Evolutionary conservation across 2,113 vertebrate species (phyloP).

Genomic region (Mormoops blainvillei): DNA sequence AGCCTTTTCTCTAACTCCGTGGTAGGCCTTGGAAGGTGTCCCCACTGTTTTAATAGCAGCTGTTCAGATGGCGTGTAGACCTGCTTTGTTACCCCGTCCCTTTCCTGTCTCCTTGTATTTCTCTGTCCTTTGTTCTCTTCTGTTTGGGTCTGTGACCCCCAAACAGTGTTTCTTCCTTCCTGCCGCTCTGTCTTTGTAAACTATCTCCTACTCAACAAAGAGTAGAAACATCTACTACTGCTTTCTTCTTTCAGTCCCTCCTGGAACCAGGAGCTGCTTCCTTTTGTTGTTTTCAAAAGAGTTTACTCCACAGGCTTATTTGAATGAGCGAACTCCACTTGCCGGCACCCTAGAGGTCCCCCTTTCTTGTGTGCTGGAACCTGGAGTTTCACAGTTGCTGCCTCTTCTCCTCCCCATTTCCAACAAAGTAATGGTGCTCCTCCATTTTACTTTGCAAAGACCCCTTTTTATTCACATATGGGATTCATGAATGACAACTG

Average conservation of each 20-base stretch:
- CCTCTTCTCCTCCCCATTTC: neutral
- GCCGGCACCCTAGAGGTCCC: slow-evolving; percentile 74
- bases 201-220: neutral
- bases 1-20: neutral
- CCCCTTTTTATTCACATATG: neutral
- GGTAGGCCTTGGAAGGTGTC: neutral
- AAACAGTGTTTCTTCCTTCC: neutral
- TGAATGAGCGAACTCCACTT: slow-evolving; percentile 78
- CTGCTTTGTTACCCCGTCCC: neutral
- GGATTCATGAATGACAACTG: neutral
- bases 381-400: slow-evolving; percentile 76
- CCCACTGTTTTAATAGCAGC: neutral
- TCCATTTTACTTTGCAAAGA: neutral
- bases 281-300: slow-evolving; percentile 77
- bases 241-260: slow-evolving; percentile 78
- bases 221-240: neutral
- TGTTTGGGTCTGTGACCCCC: neutral
- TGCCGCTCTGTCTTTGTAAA: neutral
- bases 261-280: slow-evolving; percentile 75
- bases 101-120: neutral
- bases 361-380: slow-evolving; percentile 83
- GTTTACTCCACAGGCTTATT: slow-evolving; percentile 78
- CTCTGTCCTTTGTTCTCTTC: neutral
- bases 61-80: neutral
- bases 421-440: neutral